Percentiles rank a stretch among this genome's conserved stretches.
Conservation (phyloP, 2,113 vertebrate genomes). For the Percopsis transmontana region DNA sequence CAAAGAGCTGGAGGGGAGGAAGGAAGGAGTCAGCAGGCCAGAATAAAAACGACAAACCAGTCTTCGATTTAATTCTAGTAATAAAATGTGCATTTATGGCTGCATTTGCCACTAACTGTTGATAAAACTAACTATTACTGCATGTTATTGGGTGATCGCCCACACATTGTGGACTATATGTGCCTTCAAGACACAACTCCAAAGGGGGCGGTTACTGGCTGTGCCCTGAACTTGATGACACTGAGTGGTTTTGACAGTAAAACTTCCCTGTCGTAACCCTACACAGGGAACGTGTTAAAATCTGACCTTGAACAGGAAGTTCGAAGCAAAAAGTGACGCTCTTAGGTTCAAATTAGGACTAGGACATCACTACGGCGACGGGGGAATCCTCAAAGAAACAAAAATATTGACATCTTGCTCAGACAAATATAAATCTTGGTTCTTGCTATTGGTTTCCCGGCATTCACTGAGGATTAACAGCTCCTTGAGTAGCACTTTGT, state of each 20-base stretch:
- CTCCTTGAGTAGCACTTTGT: not conserved
- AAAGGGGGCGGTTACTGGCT: conserved; percentile 21
- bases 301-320: conserved; percentile 44
- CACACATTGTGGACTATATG: not conserved
- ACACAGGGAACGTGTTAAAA: conserved; percentile 38
- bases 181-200: conserved; percentile 36
- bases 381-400: conserved; percentile 9
- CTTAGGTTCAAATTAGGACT: conserved; percentile 17
- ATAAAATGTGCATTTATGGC: conserved; percentile 44
- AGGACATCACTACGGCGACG: conserved; percentile 12
- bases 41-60: conserved; percentile 42
- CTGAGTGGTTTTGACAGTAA: conserved; percentile 39
- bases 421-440: conserved; percentile 9
- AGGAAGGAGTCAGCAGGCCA: conserved; percentile 19
- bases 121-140: conserved; percentile 52
- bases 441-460: conserved; percentile 1
- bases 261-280: conserved; percentile 20
- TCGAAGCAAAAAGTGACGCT: conserved; percentile 36
- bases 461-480: not conserved
- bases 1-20: conserved; percentile 83
- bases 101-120: conserved; percentile 28
- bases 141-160: conserved; percentile 39
- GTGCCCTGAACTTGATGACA: conserved; percentile 39
- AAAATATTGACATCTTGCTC: conserved; percentile 19
- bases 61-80: conserved; percentile 29